These are phyloP conservation scores for Rhinogobius similis DNA, from an alignment of 2,113 vertebrate genomes.

Conservation along the genomic window DNA sequence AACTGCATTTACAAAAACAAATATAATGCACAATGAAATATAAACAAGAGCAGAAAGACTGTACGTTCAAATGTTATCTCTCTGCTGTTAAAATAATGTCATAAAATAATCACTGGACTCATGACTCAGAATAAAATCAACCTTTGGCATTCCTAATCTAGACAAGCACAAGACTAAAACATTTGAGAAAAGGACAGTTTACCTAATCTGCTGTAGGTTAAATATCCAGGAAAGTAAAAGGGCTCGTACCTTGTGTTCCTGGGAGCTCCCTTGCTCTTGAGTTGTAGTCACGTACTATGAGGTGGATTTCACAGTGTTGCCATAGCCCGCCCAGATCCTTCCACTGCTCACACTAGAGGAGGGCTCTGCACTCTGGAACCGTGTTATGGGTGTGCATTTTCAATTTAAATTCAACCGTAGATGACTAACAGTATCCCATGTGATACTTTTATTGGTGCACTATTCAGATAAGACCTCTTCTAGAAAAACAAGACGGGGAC, in stretches of 20 bases:
- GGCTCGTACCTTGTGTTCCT: constrained; percentile 19
- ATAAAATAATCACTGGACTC: constrained; percentile 57
- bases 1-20: not conserved
- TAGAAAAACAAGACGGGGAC: not conserved
- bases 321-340: constrained; percentile 31
- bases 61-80: constrained; percentile 12
- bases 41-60: not conserved
- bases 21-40: not conserved
- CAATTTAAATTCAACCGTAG: not conserved
- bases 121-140: constrained; percentile 38
- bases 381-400: not conserved
- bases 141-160: not conserved
- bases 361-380: constrained; percentile 7
- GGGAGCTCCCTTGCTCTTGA: constrained; percentile 20
- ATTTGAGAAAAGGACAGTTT: not conserved
- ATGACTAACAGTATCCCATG: not conserved
- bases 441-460: not conserved
- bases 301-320: constrained; percentile 1
- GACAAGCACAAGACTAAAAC: not conserved
- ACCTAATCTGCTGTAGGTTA: not conserved
- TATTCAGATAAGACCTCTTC: not conserved
- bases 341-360: constrained; percentile 4
- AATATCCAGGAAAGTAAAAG: not conserved
- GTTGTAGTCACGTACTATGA: constrained; percentile 10
- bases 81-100: constrained; percentile 8